A percentile compares a stretch with the other conserved stretches of the same genome.
Evolutionary conservation across 1,140 invertebrate genomes (phyloP).

Genomic region (Bombus polaris): DNA sequence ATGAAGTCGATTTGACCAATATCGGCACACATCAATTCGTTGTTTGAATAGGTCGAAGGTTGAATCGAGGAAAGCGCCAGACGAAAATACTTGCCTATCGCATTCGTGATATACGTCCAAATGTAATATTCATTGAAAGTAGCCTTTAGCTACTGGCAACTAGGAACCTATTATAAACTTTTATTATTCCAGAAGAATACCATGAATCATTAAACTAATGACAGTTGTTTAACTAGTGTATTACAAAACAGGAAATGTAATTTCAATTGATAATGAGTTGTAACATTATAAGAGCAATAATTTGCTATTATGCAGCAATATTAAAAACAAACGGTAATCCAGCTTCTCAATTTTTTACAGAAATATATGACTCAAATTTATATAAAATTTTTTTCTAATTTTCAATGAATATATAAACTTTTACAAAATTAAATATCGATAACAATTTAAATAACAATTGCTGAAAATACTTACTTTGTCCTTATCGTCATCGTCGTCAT

Average conservation of each 20-base stretch:
- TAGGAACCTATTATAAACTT: neutral
- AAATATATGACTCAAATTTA: too few relatives aligned
- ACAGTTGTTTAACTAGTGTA: neutral
- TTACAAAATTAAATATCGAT: neutral
- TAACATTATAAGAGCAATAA: too few relatives aligned
- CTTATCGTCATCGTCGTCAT: slow-evolving; percentile 92
- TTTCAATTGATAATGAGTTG: neutral
- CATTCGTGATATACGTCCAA: neutral
- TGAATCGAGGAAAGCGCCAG: neutral
- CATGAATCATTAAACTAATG: neutral
- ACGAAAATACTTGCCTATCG: slow-evolving; percentile 6
- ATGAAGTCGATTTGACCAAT: neutral
- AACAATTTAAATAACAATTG: neutral
- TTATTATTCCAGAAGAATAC: neutral
- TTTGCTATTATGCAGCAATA: too few relatives aligned
- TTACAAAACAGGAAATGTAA: neutral
- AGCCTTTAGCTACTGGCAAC: neutral
- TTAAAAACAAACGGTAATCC: too few relatives aligned
- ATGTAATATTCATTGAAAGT: slow-evolving; percentile 29
- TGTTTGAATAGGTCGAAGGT: slow-evolving; percentile 37
- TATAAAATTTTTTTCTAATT: neutral
- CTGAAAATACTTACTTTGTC: slow-evolving; percentile 84
- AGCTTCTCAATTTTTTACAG: too few relatives aligned
- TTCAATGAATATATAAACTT: neutral
- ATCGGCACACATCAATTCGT: neutral